Percentiles rank a stretch among this genome's conserved stretches.
Evolutionary conservation across 2,797 vertebrate genomes (phyloP).

Genomic region (Mus caroli): DNA sequence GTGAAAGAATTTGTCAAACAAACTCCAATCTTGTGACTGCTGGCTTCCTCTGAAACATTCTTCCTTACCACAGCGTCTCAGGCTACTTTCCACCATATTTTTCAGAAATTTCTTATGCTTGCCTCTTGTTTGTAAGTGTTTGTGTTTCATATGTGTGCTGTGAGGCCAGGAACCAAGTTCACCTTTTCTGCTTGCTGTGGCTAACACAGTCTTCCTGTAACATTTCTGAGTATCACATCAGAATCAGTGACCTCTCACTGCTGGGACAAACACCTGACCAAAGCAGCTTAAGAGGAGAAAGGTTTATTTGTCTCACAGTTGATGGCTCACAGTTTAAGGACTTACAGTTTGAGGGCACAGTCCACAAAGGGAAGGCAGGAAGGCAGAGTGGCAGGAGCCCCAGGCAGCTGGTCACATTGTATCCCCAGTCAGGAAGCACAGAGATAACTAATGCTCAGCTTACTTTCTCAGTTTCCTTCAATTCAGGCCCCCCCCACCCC

Average conservation of each 20-base stretch:
- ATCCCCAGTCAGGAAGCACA: not conserved
- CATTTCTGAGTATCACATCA: not conserved
- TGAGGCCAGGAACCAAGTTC: not conserved
- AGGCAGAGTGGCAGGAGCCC: not conserved
- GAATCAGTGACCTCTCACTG: not conserved
- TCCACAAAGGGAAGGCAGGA: not conserved
- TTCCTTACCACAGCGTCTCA: not conserved
- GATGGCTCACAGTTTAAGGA: not conserved
- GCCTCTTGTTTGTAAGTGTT: not conserved
- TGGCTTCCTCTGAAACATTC: not conserved
- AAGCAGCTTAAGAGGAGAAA: too few relatives aligned
- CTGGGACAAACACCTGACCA: not conserved
- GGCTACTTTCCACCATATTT: not conserved
- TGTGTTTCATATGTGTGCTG: not conserved
- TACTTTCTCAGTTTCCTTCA: not conserved
- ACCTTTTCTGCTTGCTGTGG: not conserved
- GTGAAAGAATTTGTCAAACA: not conserved
- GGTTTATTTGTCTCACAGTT: not conserved
- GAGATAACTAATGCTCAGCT: not conserved
- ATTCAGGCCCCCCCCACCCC: not conserved
- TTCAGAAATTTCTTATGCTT: not conserved
- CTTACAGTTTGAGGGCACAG: not conserved
- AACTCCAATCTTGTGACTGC: not conserved
- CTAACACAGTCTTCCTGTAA: rapidly evolving
- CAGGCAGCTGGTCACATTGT: too few relatives aligned